A percentile compares a stretch with the other conserved stretches of the same genome.
These are phyloP conservation scores for Jacana jacana DNA, from an alignment of 2,113 vertebrate genomes.

Conservation along the genomic window DNA sequence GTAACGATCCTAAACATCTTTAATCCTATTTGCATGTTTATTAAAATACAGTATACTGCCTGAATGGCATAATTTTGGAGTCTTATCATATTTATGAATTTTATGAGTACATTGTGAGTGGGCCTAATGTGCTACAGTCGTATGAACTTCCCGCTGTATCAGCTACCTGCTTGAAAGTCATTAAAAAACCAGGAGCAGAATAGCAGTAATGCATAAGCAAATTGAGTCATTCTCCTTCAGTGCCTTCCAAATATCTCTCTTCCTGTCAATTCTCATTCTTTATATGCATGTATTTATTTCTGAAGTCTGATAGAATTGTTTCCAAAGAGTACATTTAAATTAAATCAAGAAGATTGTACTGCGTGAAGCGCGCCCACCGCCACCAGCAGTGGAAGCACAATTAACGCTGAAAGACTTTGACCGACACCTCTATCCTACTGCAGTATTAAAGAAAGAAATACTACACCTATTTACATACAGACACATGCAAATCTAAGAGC, in stretches of 20 bases:
- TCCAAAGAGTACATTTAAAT: background rate
- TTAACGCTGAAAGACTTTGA: background rate
- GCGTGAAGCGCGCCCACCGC: background rate
- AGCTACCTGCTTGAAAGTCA: conserved; percentile 26
- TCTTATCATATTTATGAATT: conserved; percentile 34
- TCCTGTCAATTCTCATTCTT: background rate
- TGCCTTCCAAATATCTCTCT: conserved; percentile 8
- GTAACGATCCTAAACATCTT: background rate
- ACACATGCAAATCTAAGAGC: background rate
- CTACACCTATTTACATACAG: background rate
- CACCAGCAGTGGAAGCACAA: background rate
- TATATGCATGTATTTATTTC: conserved; percentile 9
- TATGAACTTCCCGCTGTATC: conserved; percentile 9
- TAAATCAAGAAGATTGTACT: background rate
- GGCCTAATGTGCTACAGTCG: background rate
- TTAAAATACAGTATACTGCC: background rate
- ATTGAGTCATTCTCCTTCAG: conserved; percentile 13
- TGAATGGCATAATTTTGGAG: background rate
- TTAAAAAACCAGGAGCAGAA: conserved; percentile 29
- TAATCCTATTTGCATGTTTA: background rate
- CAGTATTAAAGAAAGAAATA: background rate
- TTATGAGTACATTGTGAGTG: conserved; percentile 12
- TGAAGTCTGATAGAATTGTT: background rate
- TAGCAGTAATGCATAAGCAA: conserved; percentile 16
- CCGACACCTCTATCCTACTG: background rate